Evolutionary conservation across 2,888 invertebrate species (phyloP).

Genomic region (Perithous albicinctus): DNA sequence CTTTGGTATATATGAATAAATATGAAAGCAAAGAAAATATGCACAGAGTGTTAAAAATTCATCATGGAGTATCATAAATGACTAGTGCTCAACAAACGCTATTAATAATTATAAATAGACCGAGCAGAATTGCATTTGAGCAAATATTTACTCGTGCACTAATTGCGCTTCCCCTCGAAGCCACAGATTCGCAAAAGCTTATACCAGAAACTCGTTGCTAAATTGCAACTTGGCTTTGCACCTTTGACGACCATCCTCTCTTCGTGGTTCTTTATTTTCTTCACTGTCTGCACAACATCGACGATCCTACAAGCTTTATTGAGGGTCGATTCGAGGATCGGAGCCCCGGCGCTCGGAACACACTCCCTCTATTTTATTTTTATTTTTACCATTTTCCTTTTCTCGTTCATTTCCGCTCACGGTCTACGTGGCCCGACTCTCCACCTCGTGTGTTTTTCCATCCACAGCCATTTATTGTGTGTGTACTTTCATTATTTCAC

Average conservation of each 20-base stretch:
- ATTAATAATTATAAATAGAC: constrained; percentile 14
- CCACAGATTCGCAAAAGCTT: constrained; percentile 1
- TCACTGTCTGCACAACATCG: constrained; percentile 30
- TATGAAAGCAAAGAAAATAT: neutral
- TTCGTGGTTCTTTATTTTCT: constrained; percentile 30
- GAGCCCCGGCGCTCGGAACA: neutral
- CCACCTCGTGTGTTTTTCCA: neutral
- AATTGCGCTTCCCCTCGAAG: constrained; percentile 18
- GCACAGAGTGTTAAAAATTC: neutral
- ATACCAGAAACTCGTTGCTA: constrained; percentile 24
- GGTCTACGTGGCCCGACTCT: neutral
- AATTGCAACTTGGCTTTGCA: constrained; percentile 33
- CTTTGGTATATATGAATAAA: neutral
- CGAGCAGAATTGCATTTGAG: neutral
- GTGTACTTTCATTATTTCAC: constrained; percentile 1
- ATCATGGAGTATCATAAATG: neutral
- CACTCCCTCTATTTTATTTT: constrained; percentile 27
- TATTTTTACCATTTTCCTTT: constrained; percentile 31
- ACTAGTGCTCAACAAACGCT: constrained; percentile 1
- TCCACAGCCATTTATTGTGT: neutral
- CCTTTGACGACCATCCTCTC: constrained; percentile 23
- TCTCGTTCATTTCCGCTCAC: neutral
- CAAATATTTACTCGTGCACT: constrained; percentile 22
- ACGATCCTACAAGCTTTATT: constrained; percentile 31
- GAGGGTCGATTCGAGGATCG: constrained; percentile 19